Evolutionary conservation across 2,113 vertebrate genomes (phyloP).

Genomic region (Rhinolophus ferrumequinum): DNA sequence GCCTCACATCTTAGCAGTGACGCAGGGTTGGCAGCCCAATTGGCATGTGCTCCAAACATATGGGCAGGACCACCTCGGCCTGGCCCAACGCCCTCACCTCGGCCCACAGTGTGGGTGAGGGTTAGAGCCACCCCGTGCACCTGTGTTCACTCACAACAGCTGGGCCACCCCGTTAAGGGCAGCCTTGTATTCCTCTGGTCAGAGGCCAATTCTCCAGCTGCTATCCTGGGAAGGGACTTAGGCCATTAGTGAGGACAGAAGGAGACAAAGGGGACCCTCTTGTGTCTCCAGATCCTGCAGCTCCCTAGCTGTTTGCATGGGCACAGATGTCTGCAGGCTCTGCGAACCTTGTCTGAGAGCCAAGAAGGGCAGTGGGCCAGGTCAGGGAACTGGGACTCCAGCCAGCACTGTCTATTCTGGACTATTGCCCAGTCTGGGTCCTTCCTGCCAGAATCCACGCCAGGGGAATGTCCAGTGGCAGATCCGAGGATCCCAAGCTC

Average conservation of each 20-base stretch:
- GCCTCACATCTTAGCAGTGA: neutral
- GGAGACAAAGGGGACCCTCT: conserved; percentile 73
- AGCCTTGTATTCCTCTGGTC: conserved; percentile 67
- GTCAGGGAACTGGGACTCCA: conserved; percentile 64
- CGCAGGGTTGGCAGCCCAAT: neutral
- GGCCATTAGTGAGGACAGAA: conserved; percentile 65
- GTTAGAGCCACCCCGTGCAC: neutral
- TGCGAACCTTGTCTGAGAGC: conserved; percentile 63
- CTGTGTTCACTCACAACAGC: conserved; percentile 54
- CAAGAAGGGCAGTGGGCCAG: conserved; percentile 77
- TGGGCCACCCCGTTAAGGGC: conserved; percentile 57
- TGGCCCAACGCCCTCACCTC: conserved; percentile 7
- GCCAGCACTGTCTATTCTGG: conserved; percentile 65
- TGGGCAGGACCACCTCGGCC: neutral
- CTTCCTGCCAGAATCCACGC: conserved; percentile 64
- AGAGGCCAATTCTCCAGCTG: conserved; percentile 69
- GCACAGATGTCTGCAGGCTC: conserved; percentile 69
- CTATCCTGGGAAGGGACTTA: conserved; percentile 66
- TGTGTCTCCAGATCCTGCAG: conserved; percentile 63
- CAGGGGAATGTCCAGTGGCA: conserved; percentile 70
- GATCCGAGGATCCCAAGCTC: conserved; percentile 55
- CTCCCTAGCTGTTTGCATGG: conserved; percentile 53
- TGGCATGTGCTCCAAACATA: neutral
- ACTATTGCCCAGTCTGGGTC: conserved; percentile 56
- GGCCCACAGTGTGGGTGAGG: neutral